Evolutionary conservation across 2,113 vertebrate species (phyloP).

Genomic region (Pedetes capensis): DNA sequence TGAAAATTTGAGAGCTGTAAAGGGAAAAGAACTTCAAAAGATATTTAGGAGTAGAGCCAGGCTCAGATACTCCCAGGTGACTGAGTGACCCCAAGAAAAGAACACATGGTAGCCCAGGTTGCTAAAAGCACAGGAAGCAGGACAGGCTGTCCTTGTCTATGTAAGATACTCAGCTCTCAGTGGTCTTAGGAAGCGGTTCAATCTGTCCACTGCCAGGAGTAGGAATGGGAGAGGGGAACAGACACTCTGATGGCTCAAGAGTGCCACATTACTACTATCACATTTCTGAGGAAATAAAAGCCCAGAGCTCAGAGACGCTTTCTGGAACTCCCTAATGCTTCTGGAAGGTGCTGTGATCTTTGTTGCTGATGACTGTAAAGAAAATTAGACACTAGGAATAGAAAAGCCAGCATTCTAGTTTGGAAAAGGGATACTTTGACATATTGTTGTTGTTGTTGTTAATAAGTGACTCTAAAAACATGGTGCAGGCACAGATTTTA

Average conservation of each 20-base stretch:
- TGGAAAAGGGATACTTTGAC: conserved; percentile 21
- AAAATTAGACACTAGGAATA: conserved; percentile 1
- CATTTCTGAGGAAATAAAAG: background rate
- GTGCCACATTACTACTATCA: background rate
- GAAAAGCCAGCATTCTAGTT: background rate
- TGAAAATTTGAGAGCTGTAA: background rate
- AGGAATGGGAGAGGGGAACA: background rate
- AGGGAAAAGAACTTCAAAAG: conserved; percentile 42
- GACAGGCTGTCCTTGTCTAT: background rate
- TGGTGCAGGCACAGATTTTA: background rate
- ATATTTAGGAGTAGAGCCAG: background rate
- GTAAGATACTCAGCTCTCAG: background rate
- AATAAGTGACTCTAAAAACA: background rate
- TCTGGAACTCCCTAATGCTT: background rate
- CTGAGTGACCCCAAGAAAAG: background rate
- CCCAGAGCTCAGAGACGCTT: background rate
- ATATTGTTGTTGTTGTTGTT: no score
- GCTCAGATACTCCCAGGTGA: conserved; percentile 40
- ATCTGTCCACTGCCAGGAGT: background rate
- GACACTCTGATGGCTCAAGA: background rate
- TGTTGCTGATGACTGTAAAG: background rate
- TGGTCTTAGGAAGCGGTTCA: background rate
- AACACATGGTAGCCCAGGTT: background rate
- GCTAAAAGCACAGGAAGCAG: background rate
- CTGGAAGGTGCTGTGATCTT: background rate